Conservation (phyloP, 1,140 invertebrate genomes). For the Ostrea edulis region DNA sequence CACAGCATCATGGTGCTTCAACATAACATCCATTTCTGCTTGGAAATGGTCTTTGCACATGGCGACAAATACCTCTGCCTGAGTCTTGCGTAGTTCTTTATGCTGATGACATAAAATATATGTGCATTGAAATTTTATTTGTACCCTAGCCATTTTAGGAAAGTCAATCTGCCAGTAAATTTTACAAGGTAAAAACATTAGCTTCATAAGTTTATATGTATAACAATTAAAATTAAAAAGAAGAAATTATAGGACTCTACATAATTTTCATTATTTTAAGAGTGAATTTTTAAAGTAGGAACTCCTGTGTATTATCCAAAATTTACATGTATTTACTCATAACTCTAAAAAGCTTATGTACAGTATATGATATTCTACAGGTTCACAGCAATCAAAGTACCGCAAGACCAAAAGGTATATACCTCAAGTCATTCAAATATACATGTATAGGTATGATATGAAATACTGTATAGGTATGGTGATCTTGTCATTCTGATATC, state of each 20-base stretch:
- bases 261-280: too few species aligned
- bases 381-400: conserved; percentile 29
- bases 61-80: conserved; percentile 85
- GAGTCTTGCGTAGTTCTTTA: conserved; percentile 81
- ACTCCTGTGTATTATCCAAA: background rate
- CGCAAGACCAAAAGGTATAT: background rate
- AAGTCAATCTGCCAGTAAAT: background rate
- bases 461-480: background rate
- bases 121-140: background rate
- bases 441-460: background rate
- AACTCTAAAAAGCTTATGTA: background rate
- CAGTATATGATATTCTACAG: conserved; percentile 3
- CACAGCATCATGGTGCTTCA: conserved; percentile 90
- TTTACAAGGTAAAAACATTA: background rate
- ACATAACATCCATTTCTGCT: conserved; percentile 88
- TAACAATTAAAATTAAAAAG: too few species aligned
- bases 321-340: background rate
- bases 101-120: conserved; percentile 65
- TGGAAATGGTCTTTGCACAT: conserved; percentile 86
- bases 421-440: background rate
- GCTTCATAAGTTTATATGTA: background rate
- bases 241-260: too few species aligned
- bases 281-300: too few species aligned
- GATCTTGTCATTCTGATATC: too few species aligned
- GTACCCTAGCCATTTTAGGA: background rate